Conservation (phyloP, 2,797 vertebrate genomes). For the Dallia pectoralis region DNA sequence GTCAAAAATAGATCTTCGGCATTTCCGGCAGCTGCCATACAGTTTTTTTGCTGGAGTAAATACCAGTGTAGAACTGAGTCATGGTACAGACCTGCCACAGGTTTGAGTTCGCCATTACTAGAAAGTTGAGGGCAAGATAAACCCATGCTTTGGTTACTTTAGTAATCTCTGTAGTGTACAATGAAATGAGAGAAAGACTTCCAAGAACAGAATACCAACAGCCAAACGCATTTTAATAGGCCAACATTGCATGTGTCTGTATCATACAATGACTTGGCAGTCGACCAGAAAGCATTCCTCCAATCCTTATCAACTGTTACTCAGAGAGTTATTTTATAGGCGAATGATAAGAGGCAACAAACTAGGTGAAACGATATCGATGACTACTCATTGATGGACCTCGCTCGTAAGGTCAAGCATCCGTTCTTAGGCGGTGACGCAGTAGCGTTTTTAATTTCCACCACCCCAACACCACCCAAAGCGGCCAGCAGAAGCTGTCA, state of each 20-base stretch:
- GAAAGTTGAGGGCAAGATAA: slow-evolving; percentile 40
- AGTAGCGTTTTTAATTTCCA: background rate
- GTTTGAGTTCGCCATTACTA: background rate
- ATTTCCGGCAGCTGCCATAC: background rate
- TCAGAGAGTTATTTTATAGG: too few species aligned
- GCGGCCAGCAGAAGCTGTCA: background rate
- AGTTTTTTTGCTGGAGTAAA: background rate
- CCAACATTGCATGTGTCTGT: background rate
- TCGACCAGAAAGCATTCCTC: background rate
- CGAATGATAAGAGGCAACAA: background rate
- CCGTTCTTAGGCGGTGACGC: background rate
- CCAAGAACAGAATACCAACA: slow-evolving; percentile 6
- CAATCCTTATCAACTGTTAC: too few species aligned
- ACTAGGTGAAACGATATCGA: background rate
- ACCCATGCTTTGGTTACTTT: slow-evolving; percentile 45
- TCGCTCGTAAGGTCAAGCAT: background rate
- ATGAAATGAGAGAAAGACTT: slow-evolving; percentile 49
- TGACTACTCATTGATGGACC: background rate
- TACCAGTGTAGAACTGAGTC: background rate
- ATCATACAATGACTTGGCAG: slow-evolving; percentile 15
- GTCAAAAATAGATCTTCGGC: background rate
- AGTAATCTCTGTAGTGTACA: slow-evolving; percentile 57
- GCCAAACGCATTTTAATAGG: slow-evolving; percentile 7
- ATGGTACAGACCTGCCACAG: background rate
- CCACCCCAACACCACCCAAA: background rate